These are phyloP conservation scores for Abrostola triplasia DNA, from an alignment of 2,888 invertebrate genomes.

Conservation along the genomic window DNA sequence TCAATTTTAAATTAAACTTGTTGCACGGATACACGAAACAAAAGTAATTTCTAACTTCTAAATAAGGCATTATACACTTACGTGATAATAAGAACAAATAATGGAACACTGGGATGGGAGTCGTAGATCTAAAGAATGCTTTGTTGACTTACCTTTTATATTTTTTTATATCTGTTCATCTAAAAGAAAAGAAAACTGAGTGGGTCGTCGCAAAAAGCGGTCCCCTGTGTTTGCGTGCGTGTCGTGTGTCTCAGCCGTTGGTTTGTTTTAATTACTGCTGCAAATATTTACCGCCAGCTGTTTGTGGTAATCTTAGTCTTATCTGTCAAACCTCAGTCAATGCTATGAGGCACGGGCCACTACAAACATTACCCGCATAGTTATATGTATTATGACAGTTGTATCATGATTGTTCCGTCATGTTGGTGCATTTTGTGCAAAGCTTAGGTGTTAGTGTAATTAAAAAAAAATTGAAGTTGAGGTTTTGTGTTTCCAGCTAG, in stretches of 20 bases:
- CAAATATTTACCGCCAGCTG: constrained; percentile 85
- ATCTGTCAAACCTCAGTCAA: constrained; percentile 88
- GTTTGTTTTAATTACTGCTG: constrained; percentile 82
- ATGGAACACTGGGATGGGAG: constrained; percentile 15
- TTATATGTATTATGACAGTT: constrained; percentile 36
- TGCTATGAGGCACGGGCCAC: constrained; percentile 81
- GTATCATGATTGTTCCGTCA: constrained; percentile 51
- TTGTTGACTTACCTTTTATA: constrained; percentile 42
- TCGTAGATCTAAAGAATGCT: constrained; percentile 29
- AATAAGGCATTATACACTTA: not conserved
- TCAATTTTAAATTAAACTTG: not conserved
- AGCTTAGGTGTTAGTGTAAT: no score
- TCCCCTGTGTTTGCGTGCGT: constrained; percentile 68
- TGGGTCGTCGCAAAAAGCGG: constrained; percentile 70
- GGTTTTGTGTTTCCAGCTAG: no score
- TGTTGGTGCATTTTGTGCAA: constrained; percentile 15
- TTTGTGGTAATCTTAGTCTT: constrained; percentile 82
- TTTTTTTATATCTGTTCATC: constrained; percentile 43
- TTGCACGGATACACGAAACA: not conserved
- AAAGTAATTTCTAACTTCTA: not conserved
- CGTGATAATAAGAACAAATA: constrained; percentile 13
- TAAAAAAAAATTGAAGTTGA: no score
- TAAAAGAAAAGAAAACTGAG: constrained; percentile 60
- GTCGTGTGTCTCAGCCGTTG: constrained; percentile 69
- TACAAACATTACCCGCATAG: constrained; percentile 48